These are phyloP conservation scores for Pipistrellus nathusii DNA, from an alignment of 2,797 vertebrate species.

Conservation along the genomic window DNA sequence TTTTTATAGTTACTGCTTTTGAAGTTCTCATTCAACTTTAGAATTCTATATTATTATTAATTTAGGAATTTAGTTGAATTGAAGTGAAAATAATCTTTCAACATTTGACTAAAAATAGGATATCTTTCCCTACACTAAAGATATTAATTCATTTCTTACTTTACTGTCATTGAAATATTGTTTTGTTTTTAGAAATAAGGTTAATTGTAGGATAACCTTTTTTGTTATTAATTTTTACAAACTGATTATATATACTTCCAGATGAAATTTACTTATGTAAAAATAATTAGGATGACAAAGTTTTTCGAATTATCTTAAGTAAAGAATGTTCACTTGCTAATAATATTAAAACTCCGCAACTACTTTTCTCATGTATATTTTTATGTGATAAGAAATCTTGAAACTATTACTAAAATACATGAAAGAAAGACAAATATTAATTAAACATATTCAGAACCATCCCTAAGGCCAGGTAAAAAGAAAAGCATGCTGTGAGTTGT, in stretches of 20 bases:
- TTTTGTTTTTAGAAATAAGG: neutral
- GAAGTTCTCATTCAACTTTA: neutral
- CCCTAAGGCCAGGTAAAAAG: neutral
- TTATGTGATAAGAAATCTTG: neutral
- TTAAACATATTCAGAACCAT: neutral
- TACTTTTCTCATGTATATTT: neutral
- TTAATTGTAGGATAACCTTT: neutral
- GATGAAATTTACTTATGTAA: neutral
- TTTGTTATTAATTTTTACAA: neutral
- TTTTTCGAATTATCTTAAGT: neutral
- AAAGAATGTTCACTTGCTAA: neutral
- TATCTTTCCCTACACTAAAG: neutral
- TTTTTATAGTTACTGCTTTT: neutral
- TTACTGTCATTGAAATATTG: neutral
- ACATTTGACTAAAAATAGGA: neutral
- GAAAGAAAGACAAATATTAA: neutral
- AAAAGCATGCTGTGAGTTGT: neutral
- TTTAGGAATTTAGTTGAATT: neutral
- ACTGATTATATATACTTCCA: neutral
- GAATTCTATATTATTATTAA: neutral
- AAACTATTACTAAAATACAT: neutral
- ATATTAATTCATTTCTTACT: neutral
- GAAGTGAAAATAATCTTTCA: neutral
- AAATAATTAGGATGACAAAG: neutral
- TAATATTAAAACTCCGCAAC: neutral